Percentiles rank a stretch among this genome's conserved stretches.
Evolutionary conservation across 2,888 invertebrate species (phyloP).

Genomic region (Pyralis farinalis): DNA sequence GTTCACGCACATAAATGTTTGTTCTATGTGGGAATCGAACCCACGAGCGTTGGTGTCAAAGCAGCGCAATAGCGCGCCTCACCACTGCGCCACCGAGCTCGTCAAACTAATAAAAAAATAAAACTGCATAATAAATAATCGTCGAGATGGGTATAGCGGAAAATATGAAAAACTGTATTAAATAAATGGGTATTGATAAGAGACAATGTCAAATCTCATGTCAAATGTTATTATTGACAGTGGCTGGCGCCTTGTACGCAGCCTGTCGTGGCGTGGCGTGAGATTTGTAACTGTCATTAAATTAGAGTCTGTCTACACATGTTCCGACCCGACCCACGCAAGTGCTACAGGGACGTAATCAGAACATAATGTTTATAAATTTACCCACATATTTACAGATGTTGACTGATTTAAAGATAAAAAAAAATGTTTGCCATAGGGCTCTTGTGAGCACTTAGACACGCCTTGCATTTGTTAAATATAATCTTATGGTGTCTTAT

Average conservation of each 20-base stretch:
- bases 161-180: conserved; percentile 7
- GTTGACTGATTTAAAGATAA: too few relatives aligned
- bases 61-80: too few relatives aligned
- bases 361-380: conserved; percentile 7
- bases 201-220: conserved; percentile 22
- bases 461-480: too few relatives aligned
- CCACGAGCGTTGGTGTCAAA: too few relatives aligned
- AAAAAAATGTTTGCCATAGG: too few relatives aligned
- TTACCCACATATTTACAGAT: too few relatives aligned
- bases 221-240: conserved; percentile 19
- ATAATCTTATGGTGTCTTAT: too few relatives aligned
- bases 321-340: conserved; percentile 22
- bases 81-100: too few relatives aligned
- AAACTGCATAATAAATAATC: conserved; percentile 9
- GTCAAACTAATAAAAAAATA: too few relatives aligned
- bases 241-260: conserved; percentile 21
- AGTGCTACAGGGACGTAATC: conserved; percentile 13
- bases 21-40: too few relatives aligned
- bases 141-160: not conserved
- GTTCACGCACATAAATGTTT: too few relatives aligned
- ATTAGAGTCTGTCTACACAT: conserved; percentile 20
- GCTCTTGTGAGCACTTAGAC: too few relatives aligned
- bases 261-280: not conserved
- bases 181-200: conserved; percentile 27
- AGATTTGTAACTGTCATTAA: conserved; percentile 29